Base-by-base conservation (phyloP, 2,113 vertebrate species). In the Myiagra hebetior region DNA sequence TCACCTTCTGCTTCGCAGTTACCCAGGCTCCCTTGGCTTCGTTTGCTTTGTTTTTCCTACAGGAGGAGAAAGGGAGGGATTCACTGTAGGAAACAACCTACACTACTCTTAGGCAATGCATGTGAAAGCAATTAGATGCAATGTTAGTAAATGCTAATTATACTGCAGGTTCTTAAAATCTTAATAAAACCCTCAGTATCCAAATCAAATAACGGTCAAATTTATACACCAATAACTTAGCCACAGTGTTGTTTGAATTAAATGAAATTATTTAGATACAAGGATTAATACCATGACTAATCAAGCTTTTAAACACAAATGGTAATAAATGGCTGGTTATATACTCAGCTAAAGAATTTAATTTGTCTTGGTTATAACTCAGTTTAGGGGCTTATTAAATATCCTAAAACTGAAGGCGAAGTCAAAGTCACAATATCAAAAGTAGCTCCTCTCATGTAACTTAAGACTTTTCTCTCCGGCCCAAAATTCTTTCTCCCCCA, bases 1-100 rank as follows among this genome's bases (percentile, higher is more conserved):
- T 23, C 19, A 3, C n/a, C 19, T 7, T 21, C 37, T 27, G 16
- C 53, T 72, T 12, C 21, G 33, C 24, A 41, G 6, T 50, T 24
- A 19, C 20, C 75, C n/a, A 30, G 10, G 39, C 13, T 77, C 17
- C 49, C 74, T 31, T 15, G 6, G 26, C 15, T 9, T n/a, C 22
- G 1, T 13, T 21, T n/a, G 14, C 7, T 23, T 16, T n/a, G 13
- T 1, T 28, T 73, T 30, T 4, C 47, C 14, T 18, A 6, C 15
- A 7, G 21, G 4, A 30, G 24, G 14, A 47, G 23, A 63, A 68
- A 33, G 20, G 19, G 39, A 24, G 23, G 13, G 10, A 31, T 31
- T 80, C 15, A 4, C 30, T 20, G 11, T 20, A 77, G 65, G 41
- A 41, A 46, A n/a, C 12, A 15, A 49, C 15, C 9, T 27, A 19